A percentile compares a stretch with the other conserved stretches of the same genome.
These are phyloP conservation scores for Lycodopsis pacificus DNA, from an alignment of 2,797 vertebrate species.

Conservation along the genomic window DNA sequence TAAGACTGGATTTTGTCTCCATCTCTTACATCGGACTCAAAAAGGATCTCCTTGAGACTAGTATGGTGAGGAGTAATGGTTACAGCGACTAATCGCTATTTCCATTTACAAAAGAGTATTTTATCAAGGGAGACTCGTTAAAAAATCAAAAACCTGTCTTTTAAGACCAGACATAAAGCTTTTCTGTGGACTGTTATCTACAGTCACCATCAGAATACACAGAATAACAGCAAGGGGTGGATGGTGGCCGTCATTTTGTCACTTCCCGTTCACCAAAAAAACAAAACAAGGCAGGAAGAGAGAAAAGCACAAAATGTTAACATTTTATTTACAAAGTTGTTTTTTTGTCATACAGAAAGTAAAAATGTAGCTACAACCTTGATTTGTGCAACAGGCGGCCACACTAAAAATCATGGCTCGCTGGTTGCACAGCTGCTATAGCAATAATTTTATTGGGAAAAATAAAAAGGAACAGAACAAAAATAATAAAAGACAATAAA, in stretches of 20 bases:
- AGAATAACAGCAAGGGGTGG: not conserved
- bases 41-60: not conserved
- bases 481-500: conserved; percentile 54
- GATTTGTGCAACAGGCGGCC: conserved; percentile 89
- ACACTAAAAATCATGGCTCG: conserved; percentile 86
- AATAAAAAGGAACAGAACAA: conserved; percentile 60
- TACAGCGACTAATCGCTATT: not conserved
- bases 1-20: not conserved
- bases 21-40: not conserved
- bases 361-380: conserved; percentile 96
- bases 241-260: not conserved
- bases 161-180: not conserved
- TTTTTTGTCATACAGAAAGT: conserved; percentile 95
- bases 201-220: not conserved
- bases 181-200: not conserved
- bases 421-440: conserved; percentile 90
- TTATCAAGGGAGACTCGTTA: not conserved
- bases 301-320: conserved; percentile 93
- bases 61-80: not conserved
- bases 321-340: conserved; percentile 99
- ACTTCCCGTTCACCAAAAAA: conserved; percentile 26
- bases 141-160: not conserved
- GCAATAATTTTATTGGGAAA: conserved; percentile 89
- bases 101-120: not conserved
- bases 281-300: conserved; percentile 56